Conservation (phyloP, 2,888 invertebrate genomes). For the Alentia gelatinosa region DNA sequence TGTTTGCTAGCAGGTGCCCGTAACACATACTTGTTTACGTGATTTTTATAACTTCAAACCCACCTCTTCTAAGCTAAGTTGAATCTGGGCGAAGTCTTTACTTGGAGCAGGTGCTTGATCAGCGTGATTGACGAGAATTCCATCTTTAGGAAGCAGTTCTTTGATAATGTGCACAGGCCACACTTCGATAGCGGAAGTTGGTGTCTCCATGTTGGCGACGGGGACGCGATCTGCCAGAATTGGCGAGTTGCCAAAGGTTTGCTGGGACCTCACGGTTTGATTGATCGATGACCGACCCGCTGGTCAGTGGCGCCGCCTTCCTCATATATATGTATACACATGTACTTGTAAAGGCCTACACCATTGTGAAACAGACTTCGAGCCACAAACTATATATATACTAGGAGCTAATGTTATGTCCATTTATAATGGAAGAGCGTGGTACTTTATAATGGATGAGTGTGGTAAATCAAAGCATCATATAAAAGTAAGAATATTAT, state of each 20-base stretch:
- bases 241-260: background rate
- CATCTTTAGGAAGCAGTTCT: slow-evolving; percentile 49
- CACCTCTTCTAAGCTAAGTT: slow-evolving; percentile 70
- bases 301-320: background rate
- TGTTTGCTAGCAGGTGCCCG: background rate
- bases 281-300: background rate
- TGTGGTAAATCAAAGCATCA: too few species aligned
- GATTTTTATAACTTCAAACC: background rate
- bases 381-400: too few species aligned
- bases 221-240: background rate
- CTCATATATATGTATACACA: too few species aligned
- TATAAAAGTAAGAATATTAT: too few species aligned
- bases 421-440: too few species aligned
- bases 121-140: slow-evolving; percentile 52
- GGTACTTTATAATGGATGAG: too few species aligned
- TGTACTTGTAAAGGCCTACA: background rate
- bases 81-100: slow-evolving; percentile 77
- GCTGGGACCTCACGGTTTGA: too few species aligned
- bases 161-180: background rate
- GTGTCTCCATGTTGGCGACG: slow-evolving; percentile 22
- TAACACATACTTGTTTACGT: background rate
- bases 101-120: slow-evolving; percentile 68
- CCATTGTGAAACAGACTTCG: background rate
- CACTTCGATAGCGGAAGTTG: background rate
- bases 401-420: background rate